These are phyloP conservation scores for Bombus sylvicola DNA, from an alignment of 1,140 invertebrate genomes.

Conservation along the genomic window DNA sequence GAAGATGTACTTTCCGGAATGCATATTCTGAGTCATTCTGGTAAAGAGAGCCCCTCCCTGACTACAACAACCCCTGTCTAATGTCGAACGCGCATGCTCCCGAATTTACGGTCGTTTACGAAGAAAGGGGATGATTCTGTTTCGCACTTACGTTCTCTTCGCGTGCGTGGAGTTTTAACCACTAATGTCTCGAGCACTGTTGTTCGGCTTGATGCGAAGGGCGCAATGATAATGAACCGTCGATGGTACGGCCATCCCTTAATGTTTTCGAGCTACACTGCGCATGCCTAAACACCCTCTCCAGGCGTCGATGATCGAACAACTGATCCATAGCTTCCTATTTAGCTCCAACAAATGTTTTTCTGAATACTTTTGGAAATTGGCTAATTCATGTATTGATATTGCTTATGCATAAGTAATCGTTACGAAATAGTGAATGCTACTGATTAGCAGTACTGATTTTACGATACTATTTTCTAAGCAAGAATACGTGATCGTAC, in stretches of 20 bases:
- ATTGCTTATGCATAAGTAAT: not conserved
- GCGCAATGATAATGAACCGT: constrained; percentile 22
- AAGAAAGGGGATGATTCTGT: constrained; percentile 66
- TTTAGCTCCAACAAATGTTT: not conserved
- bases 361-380: not conserved
- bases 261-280: not conserved
- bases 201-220: constrained; percentile 8
- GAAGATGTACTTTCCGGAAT: constrained; percentile 56
- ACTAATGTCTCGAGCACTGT: not conserved
- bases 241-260: constrained; percentile 10
- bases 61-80: constrained; percentile 68
- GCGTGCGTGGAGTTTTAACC: not conserved
- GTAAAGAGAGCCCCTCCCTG: constrained; percentile 69
- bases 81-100: constrained; percentile 70
- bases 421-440: not conserved
- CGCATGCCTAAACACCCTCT: constrained; percentile 37
- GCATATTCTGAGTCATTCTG: constrained; percentile 72
- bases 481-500: constrained; percentile 1
- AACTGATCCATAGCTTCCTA: constrained; percentile 8
- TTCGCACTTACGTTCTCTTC: constrained; percentile 2
- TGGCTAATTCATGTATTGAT: too few species aligned
- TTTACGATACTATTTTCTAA: not conserved
- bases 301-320: constrained; percentile 9
- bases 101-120: constrained; percentile 20
- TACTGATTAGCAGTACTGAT: not conserved